Base-by-base conservation (phyloP, 2,888 invertebrate genomes). In the Nephrotoma appendiculata region DNA sequence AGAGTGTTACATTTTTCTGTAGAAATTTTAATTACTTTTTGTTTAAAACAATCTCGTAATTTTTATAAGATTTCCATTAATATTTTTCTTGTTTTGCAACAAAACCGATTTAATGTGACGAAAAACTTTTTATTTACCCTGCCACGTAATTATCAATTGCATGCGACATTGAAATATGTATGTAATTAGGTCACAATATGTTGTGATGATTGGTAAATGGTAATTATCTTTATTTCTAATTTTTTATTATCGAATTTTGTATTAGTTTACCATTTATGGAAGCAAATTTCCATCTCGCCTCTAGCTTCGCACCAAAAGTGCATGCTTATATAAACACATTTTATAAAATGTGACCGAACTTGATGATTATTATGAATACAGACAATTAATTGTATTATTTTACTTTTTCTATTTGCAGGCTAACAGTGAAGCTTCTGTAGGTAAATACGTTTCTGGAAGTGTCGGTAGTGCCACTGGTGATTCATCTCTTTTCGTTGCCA, bases 381-480 rank as follows among this genome's bases (percentile, higher is more conserved):
- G 19, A 19, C 19, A 71, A 71, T 71, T 71, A 71, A 71, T 31
- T 9, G 9, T 7, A 1, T 31, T 31, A 48, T 15, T 45, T 85
- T 44, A 6, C 6, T 41, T 52, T 19, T 88, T 88, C 85, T 89
- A 87, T 88, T 91, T 92, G 31, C 93, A 98, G 97, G 98, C 96
- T 88, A 99, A 99, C 93, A 96, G 98, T 87, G 95, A 96, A 88
- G 98, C 99, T 86, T 94, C 98, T 87, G 92, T 95, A 89, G 99
- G 99, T 90, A 97, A 98, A 92, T 99, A 99, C 92, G 93, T 93
- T 89, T 95, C 95, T 83, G 99, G 99, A 90, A 97, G 96, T 88
- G 95, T 96, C 41, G 93, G 94, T 90, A 97, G 98, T 90, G 95
- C 95, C 90, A 98, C 98, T 89, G 98, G 96, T 86, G 96, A 95